phyloP scores from a whole-genome alignment of 2,888 invertebrate species.

The Ochropacha duplaris region DNA sequence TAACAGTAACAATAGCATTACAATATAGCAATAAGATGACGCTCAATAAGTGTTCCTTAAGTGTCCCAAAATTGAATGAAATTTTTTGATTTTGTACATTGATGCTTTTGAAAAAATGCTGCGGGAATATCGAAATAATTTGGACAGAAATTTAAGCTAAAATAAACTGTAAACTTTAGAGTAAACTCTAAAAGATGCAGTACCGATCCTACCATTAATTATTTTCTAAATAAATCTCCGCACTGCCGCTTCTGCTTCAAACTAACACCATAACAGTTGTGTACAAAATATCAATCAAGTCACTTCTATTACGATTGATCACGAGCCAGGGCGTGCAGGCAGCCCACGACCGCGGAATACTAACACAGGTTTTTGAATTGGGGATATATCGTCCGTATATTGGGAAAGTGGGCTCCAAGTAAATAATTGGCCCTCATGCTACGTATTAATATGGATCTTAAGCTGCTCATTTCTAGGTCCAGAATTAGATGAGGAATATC shows the following conservation, averaged over 20 bases:
- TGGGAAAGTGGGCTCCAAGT: not conserved
- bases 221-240: too few species aligned
- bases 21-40: too few species aligned
- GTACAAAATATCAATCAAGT: constrained; percentile 7
- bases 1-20: too few species aligned
- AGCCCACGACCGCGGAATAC: not conserved
- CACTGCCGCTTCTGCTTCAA: not conserved
- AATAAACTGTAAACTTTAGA: too few species aligned
- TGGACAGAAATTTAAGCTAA: too few species aligned
- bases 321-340: not conserved
- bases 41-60: too few species aligned
- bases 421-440: not conserved
- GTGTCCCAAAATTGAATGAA: too few species aligned
- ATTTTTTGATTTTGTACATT: too few species aligned
- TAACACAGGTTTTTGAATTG: not conserved
- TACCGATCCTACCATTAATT: not conserved
- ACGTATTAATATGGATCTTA: not conserved
- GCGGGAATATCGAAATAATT: too few species aligned
- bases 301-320: not conserved
- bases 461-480: not conserved
- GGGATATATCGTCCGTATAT: not conserved
- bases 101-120: too few species aligned
- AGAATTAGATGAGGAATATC: not conserved
- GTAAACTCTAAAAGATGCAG: too few species aligned
- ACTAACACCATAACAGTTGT: not conserved